These are phyloP conservation scores for Papilio elwesi DNA, from an alignment of 2,888 invertebrate species.

Conservation along the genomic window DNA sequence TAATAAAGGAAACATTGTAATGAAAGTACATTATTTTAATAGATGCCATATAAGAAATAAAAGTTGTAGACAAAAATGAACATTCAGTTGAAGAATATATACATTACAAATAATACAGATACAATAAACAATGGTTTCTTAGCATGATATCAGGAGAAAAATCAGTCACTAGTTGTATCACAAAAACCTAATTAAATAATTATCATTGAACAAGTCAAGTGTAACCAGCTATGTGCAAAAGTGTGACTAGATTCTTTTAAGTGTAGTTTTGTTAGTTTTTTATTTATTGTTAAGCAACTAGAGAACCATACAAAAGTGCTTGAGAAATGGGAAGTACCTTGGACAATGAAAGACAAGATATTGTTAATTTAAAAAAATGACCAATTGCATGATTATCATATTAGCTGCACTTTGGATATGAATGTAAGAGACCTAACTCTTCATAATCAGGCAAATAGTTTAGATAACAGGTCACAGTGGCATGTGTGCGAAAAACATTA, in stretches of 20 bases:
- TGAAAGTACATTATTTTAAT: no score
- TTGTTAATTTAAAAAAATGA: no score
- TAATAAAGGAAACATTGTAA: no score
- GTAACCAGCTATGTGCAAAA: constrained; percentile 23
- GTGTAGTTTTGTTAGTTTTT: neutral
- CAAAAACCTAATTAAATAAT: constrained; percentile 45
- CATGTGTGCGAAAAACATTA: no score
- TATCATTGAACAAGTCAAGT: constrained; percentile 11
- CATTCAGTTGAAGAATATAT: constrained; percentile 57
- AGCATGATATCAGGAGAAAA: constrained; percentile 46
- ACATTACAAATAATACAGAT: constrained; percentile 56
- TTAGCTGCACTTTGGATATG: no score
- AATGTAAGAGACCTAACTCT: no score
- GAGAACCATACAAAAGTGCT: neutral
- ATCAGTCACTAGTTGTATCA: constrained; percentile 59
- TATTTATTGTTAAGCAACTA: neutral
- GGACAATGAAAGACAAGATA: no score
- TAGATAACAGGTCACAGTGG: no score
- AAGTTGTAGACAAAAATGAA: constrained; percentile 41
- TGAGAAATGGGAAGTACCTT: no score
- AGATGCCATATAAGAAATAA: neutral
- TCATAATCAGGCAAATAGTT: no score
- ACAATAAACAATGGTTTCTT: constrained; percentile 38
- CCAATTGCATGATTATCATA: no score
- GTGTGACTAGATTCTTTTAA: constrained; percentile 25